phyloP scores from a whole-genome alignment of 1,140 invertebrate genomes.

The Portunus trituberculatus region DNA sequence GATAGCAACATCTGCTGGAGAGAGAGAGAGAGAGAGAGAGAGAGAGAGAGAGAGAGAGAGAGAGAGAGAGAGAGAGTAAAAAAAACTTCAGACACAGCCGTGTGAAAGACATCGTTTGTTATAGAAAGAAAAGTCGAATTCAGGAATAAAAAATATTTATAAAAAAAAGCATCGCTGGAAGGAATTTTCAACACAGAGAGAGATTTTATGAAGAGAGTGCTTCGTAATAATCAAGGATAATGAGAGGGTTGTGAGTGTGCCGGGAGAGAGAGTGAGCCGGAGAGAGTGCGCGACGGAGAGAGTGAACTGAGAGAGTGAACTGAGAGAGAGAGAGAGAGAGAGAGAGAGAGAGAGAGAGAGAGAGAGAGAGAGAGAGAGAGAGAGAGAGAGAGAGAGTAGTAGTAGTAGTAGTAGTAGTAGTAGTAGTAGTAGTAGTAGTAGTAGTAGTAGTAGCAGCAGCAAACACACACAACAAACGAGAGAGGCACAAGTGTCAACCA shows the following conservation, averaged over 20 bases:
- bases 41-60: no score
- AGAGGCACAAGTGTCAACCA: no score
- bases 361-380: conserved; percentile 20
- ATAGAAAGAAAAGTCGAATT: no score
- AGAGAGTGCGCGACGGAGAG: background rate
- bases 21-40: no score
- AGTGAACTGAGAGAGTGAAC: background rate
- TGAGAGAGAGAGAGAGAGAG: conserved; percentile 17
- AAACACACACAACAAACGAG: no score
- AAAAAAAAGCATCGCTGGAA: background rate
- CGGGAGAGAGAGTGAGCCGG: background rate
- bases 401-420: background rate
- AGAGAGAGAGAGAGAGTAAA: no score
- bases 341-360: conserved; percentile 8
- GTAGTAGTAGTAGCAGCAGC: no score
- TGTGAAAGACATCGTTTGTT: no score
- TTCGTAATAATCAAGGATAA: background rate
- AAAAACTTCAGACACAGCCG: no score
- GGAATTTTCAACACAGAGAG: background rate
- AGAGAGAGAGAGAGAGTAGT: background rate
- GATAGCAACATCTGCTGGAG: no score
- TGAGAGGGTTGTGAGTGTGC: background rate
- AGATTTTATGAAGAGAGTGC: background rate
- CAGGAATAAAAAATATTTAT: background rate
- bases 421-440: background rate